phyloP scores from a whole-genome alignment of 92 coral and sea anemone species.

The Pocillopora meandrina region DNA sequence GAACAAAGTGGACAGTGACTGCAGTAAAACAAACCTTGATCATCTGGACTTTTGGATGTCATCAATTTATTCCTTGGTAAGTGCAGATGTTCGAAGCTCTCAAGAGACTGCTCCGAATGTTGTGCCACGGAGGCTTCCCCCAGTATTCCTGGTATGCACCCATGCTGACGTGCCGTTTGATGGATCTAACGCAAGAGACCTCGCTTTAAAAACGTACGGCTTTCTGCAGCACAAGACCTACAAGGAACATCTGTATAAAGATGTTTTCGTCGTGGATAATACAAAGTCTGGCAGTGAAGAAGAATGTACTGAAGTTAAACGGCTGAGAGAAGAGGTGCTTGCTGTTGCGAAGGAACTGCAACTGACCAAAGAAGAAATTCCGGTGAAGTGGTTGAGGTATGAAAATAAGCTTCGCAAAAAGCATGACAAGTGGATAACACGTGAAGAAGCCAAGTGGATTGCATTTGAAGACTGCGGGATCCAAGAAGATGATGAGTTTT shows the following conservation, averaged over 20 bases:
- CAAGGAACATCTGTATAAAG: conserved; percentile 1
- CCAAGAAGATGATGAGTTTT: neutral
- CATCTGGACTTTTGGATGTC: conserved; percentile 53
- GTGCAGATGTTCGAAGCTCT: neutral
- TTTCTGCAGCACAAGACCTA: neutral
- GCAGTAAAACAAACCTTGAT: conserved; percentile 33
- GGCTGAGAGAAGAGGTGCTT: conserved; percentile 20
- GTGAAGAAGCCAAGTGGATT: conserved; percentile 26
- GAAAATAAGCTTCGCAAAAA: conserved; percentile 29
- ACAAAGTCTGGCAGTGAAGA: conserved; percentile 12
- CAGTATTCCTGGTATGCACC: conserved; percentile 46
- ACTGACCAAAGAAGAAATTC: conserved; percentile 1
- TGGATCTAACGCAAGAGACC: conserved; percentile 5
- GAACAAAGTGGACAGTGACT: neutral
- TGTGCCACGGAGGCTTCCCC: conserved; percentile 17
- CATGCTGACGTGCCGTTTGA: conserved; percentile 45
- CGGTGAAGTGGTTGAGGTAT: conserved; percentile 28
- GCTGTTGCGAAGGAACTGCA: conserved; percentile 8
- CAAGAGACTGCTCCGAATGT: neutral
- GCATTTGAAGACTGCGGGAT: neutral
- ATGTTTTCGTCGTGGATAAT: conserved; percentile 43
- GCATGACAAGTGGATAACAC: neutral
- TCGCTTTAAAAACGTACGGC: conserved; percentile 24
- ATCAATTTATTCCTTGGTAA: neutral
- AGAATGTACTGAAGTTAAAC: conserved; percentile 5